A percentile compares a stretch with the other conserved stretches of the same genome.
Conservation (phyloP, 2,113 vertebrate genomes). For the Podarcis raffonei region DNA sequence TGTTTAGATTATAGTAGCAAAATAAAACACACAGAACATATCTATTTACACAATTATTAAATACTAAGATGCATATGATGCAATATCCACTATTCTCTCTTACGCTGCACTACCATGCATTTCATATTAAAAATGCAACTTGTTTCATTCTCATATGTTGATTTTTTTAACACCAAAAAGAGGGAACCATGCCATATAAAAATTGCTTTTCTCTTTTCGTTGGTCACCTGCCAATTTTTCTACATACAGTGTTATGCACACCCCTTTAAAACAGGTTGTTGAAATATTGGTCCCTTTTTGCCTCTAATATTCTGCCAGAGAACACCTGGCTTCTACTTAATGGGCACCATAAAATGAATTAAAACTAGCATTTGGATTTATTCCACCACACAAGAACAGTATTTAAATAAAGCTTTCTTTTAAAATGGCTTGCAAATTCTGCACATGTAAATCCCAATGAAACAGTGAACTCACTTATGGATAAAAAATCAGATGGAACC, state of each 20-base stretch:
- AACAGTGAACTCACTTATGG: constrained; percentile 2
- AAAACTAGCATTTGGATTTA: constrained; percentile 26
- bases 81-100: not conserved
- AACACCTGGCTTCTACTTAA: constrained; percentile 25
- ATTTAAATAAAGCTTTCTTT: constrained; percentile 24
- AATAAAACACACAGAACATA: constrained; percentile 32
- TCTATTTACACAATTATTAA: constrained; percentile 36
- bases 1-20: not conserved
- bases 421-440: not conserved
- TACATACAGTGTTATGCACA: not conserved
- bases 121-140: constrained; percentile 49
- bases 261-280: constrained; percentile 13
- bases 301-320: constrained; percentile 37
- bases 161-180: constrained; percentile 13
- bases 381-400: not conserved
- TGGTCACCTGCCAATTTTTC: constrained; percentile 25
- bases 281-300: constrained; percentile 26
- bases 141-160: not conserved
- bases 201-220: not conserved
- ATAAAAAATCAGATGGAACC: not conserved
- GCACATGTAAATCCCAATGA: not conserved
- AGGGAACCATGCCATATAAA: constrained; percentile 7
- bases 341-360: constrained; percentile 44
- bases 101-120: not conserved
- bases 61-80: not conserved